A percentile compares a stretch with the other conserved stretches of the same genome.
These are phyloP conservation scores for Oxycera nigricornis DNA, from an alignment of 2,888 invertebrate genomes.

Conservation along the genomic window DNA sequence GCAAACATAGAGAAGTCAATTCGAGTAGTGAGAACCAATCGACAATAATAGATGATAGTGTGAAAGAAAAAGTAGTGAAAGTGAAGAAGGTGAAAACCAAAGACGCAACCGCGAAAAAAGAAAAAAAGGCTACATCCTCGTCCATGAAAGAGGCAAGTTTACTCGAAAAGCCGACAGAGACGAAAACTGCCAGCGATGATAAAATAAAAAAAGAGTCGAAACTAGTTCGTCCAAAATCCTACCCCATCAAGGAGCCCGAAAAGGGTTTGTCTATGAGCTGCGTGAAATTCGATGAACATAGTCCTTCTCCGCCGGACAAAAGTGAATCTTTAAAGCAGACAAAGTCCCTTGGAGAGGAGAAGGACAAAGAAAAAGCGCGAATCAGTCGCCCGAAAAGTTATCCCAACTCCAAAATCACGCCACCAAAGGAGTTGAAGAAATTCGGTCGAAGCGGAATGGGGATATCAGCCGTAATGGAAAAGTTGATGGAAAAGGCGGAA, in stretches of 20 bases:
- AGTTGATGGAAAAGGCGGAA: conserved; percentile 43
- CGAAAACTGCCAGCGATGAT: conserved; percentile 49
- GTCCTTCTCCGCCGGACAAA: background rate
- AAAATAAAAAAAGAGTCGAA: conserved; percentile 62
- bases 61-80: conserved; percentile 38
- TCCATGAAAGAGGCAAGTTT: conserved; percentile 1
- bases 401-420: conserved; percentile 62
- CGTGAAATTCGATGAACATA: conserved; percentile 23
- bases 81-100: conserved; percentile 35
- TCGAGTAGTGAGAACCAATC: background rate
- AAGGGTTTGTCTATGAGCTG: background rate
- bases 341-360: conserved; percentile 43
- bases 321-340: conserved; percentile 51
- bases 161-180: conserved; percentile 52
- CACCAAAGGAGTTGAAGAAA: conserved; percentile 58
- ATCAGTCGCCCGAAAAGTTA: conserved; percentile 68
- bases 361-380: conserved; percentile 49
- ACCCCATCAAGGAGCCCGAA: conserved; percentile 62
- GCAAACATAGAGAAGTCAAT: background rate
- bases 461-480: conserved; percentile 49
- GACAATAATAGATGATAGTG: conserved; percentile 43
- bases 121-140: background rate
- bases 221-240: conserved; percentile 66
- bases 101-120: conserved; percentile 30
- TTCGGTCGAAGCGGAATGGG: conserved; percentile 53